Conservation (phyloP, 2,888 invertebrate species). For the Thera obeliscata region DNA sequence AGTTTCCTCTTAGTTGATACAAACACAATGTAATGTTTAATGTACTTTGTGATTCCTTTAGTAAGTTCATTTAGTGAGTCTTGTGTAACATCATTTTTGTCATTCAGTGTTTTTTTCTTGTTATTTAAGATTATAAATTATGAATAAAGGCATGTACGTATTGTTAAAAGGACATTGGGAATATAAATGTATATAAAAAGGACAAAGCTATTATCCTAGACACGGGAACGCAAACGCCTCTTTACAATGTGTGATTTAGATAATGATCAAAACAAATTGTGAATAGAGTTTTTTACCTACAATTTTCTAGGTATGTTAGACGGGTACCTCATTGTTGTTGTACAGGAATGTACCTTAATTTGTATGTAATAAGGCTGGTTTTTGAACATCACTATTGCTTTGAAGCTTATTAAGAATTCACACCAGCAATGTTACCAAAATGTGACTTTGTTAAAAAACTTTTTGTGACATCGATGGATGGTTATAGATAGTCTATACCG, state of each 20-base stretch:
- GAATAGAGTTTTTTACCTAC: constrained; percentile 77
- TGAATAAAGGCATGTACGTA: constrained; percentile 66
- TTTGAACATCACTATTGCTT: constrained; percentile 34
- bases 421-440: constrained; percentile 25
- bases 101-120: constrained; percentile 61
- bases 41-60: constrained; percentile 62
- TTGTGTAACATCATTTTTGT: constrained; percentile 54
- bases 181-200: constrained; percentile 54
- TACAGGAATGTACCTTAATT: constrained; percentile 38
- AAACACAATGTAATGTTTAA: constrained; percentile 44
- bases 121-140: constrained; percentile 71
- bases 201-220: constrained; percentile 64
- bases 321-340: constrained; percentile 66
- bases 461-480: constrained; percentile 9
- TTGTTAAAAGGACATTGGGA: constrained; percentile 66
- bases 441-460: constrained; percentile 17
- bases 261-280: constrained; percentile 66
- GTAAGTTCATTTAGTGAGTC: constrained; percentile 61
- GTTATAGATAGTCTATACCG: constrained; percentile 9
- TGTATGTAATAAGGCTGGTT: constrained; percentile 39
- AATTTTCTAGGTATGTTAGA: constrained; percentile 71
- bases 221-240: constrained; percentile 68
- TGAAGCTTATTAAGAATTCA: constrained; percentile 20
- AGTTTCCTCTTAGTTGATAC: constrained; percentile 69
- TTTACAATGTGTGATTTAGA: constrained; percentile 63